Conservation (phyloP, 1,140 invertebrate species). For the Agrypnia vestita region DNA sequence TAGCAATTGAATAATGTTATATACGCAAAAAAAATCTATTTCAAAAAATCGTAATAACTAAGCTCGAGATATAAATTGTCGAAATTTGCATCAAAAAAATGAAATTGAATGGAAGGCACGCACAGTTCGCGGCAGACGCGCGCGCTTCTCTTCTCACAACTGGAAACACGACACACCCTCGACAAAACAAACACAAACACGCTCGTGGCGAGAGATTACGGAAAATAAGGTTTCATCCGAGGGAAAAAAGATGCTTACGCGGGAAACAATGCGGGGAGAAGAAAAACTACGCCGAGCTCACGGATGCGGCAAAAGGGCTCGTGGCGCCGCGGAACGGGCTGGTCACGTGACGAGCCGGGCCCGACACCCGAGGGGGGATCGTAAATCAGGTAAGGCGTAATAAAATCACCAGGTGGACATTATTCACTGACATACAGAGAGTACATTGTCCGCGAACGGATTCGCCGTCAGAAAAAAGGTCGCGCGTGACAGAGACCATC, state of each 20-base stretch:
- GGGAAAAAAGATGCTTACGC: constrained; percentile 15
- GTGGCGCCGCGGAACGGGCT: constrained; percentile 1
- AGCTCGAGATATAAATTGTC: too few relatives aligned
- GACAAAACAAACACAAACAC: constrained; percentile 26
- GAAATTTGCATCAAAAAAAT: too few relatives aligned
- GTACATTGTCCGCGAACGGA: not conserved
- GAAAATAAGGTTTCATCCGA: constrained; percentile 8
- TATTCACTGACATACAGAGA: constrained; percentile 17
- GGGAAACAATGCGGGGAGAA: not conserved
- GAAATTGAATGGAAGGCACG: too few relatives aligned
- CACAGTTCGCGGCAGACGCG: too few relatives aligned
- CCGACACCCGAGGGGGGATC: not conserved
- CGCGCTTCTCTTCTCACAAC: not conserved
- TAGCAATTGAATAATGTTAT: too few relatives aligned
- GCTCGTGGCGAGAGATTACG: constrained; percentile 19
- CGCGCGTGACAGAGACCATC: not conserved
- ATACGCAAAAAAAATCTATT: too few relatives aligned
- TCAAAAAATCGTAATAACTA: too few relatives aligned
- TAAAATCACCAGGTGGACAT: constrained; percentile 33
- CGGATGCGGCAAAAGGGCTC: not conserved
- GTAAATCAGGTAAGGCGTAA: constrained; percentile 32
- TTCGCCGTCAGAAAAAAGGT: not conserved
- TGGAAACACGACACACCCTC: constrained; percentile 6
- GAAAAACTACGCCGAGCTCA: not conserved
- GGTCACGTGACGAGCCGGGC: constrained; percentile 8